These are phyloP conservation scores for Entomyzon cyanotis DNA, from an alignment of 2,113 vertebrate genomes.

Conservation along the genomic window DNA sequence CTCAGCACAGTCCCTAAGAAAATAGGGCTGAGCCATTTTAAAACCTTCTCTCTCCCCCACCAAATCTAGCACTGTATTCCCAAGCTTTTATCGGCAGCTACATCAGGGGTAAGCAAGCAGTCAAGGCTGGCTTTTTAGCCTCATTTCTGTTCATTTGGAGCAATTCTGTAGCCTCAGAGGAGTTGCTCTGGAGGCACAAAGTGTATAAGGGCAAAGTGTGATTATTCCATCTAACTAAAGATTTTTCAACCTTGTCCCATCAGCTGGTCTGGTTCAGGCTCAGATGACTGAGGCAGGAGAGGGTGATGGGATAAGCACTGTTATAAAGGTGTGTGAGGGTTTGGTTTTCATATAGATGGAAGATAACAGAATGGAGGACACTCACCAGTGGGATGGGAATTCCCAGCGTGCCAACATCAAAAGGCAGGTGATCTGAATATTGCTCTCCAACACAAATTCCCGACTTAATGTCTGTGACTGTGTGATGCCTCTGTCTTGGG, in stretches of 20 bases:
- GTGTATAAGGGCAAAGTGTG: accelerated
- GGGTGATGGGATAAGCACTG: neutral
- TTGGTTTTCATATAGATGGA: neutral
- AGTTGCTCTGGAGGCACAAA: neutral
- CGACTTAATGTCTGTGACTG: neutral
- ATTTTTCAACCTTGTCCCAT: neutral
- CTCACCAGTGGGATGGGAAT: neutral
- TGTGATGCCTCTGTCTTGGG: neutral
- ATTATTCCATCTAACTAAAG: neutral
- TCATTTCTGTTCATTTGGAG: neutral
- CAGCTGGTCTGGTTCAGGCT: neutral
- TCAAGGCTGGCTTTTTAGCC: neutral
- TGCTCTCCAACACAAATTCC: neutral
- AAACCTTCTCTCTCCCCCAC: neutral
- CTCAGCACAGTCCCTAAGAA: neutral
- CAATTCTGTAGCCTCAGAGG: neutral
- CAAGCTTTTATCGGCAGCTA: neutral
- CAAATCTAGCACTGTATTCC: neutral
- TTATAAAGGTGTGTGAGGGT: neutral
- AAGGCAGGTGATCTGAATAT: neutral
- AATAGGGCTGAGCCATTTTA: neutral
- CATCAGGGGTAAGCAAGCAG: neutral
- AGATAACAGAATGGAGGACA: neutral
- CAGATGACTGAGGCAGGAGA: accelerated
- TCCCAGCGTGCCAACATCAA: neutral